A percentile compares a stretch with the other conserved stretches of the same genome.
Conservation (phyloP, 2,797 vertebrate genomes). For the Cynodonichthys magdalenae region DNA sequence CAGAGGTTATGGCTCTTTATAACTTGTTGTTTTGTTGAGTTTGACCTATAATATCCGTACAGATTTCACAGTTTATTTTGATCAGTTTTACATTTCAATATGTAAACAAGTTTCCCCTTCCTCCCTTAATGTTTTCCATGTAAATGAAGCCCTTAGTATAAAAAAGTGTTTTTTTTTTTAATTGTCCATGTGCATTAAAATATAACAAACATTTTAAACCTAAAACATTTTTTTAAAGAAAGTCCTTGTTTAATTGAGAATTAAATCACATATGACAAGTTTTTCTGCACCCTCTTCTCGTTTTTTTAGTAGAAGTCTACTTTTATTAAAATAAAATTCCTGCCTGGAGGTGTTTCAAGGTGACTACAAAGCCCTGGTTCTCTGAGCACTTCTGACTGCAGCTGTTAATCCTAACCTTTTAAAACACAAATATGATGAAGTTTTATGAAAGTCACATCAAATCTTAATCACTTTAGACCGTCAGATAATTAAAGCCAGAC, state of each 20-base stretch:
- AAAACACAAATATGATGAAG: slow-evolving; percentile 18
- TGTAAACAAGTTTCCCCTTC: not conserved
- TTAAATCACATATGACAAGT: not conserved
- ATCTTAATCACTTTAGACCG: not conserved
- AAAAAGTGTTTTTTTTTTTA: not conserved
- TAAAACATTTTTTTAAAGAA: not conserved
- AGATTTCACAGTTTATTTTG: not conserved
- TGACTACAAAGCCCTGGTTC: not conserved
- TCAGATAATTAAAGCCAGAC: slow-evolving; percentile 14
- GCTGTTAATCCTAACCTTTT: slow-evolving; percentile 17
- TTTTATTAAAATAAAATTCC: slow-evolving; percentile 2
- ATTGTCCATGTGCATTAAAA: not conserved
- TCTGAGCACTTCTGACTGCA: slow-evolving; percentile 3
- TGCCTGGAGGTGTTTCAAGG: not conserved
- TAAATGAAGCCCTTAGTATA: too few relatives aligned
- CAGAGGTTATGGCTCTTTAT: too few relatives aligned
- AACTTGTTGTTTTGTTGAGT: not conserved
- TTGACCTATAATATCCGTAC: not conserved
- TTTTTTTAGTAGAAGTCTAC: not conserved
- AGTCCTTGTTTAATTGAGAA: not conserved
- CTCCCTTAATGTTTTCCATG: not conserved
- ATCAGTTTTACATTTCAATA: not conserved
- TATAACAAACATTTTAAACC: too few relatives aligned
- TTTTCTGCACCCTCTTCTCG: not conserved
- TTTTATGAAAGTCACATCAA: slow-evolving; percentile 15